These are phyloP conservation scores for Petromus typicus DNA, from an alignment of 2,113 vertebrate species.

Conservation along the genomic window DNA sequence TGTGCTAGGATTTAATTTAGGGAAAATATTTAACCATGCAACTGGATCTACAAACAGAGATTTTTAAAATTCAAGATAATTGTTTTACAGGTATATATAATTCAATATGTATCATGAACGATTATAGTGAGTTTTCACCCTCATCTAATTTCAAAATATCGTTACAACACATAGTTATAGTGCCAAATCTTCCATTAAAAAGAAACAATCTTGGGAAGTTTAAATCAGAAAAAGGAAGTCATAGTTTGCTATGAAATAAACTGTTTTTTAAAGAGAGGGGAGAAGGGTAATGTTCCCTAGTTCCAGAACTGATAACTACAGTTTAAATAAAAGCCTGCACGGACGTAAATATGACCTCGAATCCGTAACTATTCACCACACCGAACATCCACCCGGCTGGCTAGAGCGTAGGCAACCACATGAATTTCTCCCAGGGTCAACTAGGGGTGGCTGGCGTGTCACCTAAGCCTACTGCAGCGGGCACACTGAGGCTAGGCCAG, in stretches of 20 bases:
- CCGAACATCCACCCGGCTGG: fast-evolving
- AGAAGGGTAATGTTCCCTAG: background rate
- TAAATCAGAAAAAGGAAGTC: conserved; percentile 4
- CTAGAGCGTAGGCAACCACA: background rate
- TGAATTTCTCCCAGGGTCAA: background rate
- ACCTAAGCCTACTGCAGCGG: fast-evolving
- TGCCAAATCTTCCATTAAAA: conserved; percentile 17
- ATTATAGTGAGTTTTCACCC: conserved; percentile 32
- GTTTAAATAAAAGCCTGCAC: background rate
- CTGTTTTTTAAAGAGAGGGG: background rate
- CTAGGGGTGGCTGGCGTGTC: background rate
- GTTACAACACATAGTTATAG: background rate
- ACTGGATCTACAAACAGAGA: background rate
- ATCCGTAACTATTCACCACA: background rate
- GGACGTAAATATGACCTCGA: background rate
- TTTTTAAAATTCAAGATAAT: conserved; percentile 17
- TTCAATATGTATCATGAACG: background rate
- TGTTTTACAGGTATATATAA: background rate
- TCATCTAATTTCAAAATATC: conserved; percentile 26
- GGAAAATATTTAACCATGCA: background rate
- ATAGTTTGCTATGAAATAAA: background rate
- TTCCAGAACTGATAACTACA: background rate
- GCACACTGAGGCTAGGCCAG: background rate
- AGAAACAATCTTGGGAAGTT: background rate
- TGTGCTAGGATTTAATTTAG: background rate